Evolutionary conservation across 2,113 vertebrate species (phyloP).

Genomic region (Bombycilla garrulus): DNA sequence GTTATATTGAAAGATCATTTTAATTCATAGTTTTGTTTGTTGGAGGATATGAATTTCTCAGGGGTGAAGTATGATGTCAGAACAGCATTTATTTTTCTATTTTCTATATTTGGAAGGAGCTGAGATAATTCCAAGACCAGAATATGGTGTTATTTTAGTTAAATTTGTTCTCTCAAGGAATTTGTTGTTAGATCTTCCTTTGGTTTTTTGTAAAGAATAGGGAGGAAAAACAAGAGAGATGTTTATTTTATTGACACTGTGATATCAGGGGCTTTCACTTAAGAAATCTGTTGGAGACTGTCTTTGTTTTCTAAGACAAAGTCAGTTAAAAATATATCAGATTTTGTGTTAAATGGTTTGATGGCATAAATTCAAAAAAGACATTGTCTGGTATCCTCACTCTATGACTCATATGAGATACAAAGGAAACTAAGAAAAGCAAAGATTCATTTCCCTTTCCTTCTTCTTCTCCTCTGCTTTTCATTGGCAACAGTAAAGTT

Average conservation of each 20-base stretch:
- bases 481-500: slow-evolving; percentile 49
- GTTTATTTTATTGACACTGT: slow-evolving; percentile 6
- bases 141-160: neutral
- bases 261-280: neutral
- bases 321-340: slow-evolving; percentile 43
- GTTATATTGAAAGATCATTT: neutral
- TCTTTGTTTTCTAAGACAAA: slow-evolving; percentile 39
- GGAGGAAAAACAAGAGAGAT: neutral
- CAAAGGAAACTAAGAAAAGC: slow-evolving; percentile 45
- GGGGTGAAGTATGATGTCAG: slow-evolving; percentile 9
- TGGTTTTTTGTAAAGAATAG: neutral
- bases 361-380: slow-evolving; percentile 62
- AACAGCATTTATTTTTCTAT: slow-evolving; percentile 17
- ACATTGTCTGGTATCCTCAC: slow-evolving; percentile 33
- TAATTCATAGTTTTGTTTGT: slow-evolving; percentile 20
- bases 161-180: slow-evolving; percentile 4
- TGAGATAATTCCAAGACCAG: neutral
- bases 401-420: neutral
- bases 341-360: slow-evolving; percentile 68
- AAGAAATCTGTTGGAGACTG: neutral
- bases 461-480: slow-evolving; percentile 34
- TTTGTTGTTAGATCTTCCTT: neutral
- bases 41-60: neutral
- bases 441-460: slow-evolving; percentile 42
- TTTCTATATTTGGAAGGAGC: slow-evolving; percentile 7